Evolutionary conservation across 1,140 invertebrate genomes (phyloP), one percentile per base, ranked within the genome.

Genomic region (Episyrphus balteatus): DNA sequence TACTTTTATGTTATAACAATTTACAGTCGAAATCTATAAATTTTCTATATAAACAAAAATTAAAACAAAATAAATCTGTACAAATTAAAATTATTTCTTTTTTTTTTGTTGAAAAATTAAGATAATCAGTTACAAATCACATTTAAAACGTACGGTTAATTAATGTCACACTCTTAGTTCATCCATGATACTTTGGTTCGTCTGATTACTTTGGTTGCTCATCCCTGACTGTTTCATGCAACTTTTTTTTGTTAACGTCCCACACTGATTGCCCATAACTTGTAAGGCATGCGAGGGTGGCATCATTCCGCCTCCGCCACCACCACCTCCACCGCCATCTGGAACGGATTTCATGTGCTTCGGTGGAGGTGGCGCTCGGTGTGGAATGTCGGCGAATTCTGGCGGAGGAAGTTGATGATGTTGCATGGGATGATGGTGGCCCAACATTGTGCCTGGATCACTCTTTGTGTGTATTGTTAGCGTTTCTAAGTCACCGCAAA

Each of bases 81-180:
- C 21, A 26, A 26, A 26, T 36, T 36, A 36, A 36, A 36, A n/a
- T 6, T 36, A n/a, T n/a, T n/a, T n/a, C n/a, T n/a, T n/a, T n/a
- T n/a, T n/a, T n/a, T n/a, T n/a, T n/a, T n/a, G n/a, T n/a, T n/a
- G n/a, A n/a, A n/a, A n/a, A 33, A 33, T 33, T 33, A 33, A 33
- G 7, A 41, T 41, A 41, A 14, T 41, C 17, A 18, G 5, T 59
- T 66, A 66, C 47, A 66, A 61, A 61, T 66, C 63, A 60, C 62
- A 66, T 56, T 66, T 65, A 54, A 66, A 65, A 61, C 62, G 62
- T 56, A 66, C 62, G 53, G 57, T 68, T 53, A 67, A 70, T 71
- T 78, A 75, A 68, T 78, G 82, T 86, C 83, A 86, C 80, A 86
- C 84, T 46, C 83, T 70, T 67, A 86, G 62, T 70, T 86, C 83